Evolutionary conservation across 2,113 vertebrate species (phyloP), one percentile per base, ranked within the genome.

Genomic region (Collichthys lucidus): DNA sequence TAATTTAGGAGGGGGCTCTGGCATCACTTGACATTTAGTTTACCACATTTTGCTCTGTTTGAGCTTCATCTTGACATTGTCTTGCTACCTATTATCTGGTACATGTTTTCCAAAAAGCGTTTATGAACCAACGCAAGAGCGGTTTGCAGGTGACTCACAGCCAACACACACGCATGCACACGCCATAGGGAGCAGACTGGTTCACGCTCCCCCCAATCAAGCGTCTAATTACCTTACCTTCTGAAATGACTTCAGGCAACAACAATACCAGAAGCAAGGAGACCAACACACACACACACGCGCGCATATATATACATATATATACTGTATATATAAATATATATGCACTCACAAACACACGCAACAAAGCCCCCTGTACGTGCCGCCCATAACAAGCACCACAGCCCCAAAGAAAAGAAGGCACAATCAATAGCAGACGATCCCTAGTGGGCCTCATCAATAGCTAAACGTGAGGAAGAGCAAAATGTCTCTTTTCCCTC

Each of bases 381-480:
- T 93, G 92, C 89, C 1, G 47, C 79, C 78, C 86, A 94, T 93
- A 88, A 91, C 92, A 93, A 94, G 85, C 83, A 76, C 75, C 74
- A 61, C 76, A 85, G 78, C 74, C 77, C 89, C 82, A 84, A 89
- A 88, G 91, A 93, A 92, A 92, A 91, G 76, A 68, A 87, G 80
- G 89, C 79, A 63, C 84, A 90, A 93, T 94, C 94, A 77, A 95
- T 95, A 92, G 78, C 91, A 94, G 93, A 94, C 92, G 29, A 91
- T 88, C 92, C 87, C 89, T 88, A 80, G 89, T 68, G 88, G 89
- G 74, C 79, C 64, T 91, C 86, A 88, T 94, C 91, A 62, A 95
- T 95, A 93, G 84, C 86, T 93, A 92, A 94, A 93, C 81, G 87
- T 93, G 91, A 91, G 82, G 85, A 87, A 88, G 88, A 90, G 88